phyloP scores from a whole-genome alignment of 2,113 vertebrate genomes.

The Petrocephalus zakoni region DNA sequence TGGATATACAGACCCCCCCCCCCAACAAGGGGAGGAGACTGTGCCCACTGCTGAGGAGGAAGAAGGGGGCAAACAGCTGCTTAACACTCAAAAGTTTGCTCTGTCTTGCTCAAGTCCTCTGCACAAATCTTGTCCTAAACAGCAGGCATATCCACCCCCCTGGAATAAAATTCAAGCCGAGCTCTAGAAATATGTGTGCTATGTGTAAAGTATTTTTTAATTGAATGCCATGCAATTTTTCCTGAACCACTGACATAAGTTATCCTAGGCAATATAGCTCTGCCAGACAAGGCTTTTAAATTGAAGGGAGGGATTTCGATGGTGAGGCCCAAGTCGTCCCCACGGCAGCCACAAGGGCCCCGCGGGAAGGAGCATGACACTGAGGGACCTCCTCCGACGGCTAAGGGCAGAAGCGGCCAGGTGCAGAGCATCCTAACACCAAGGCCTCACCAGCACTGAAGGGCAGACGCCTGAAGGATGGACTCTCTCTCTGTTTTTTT shows the following conservation, averaged over 20 bases:
- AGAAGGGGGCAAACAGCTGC: background rate
- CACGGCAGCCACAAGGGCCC: background rate
- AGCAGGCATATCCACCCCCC: background rate
- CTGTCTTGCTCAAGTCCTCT: background rate
- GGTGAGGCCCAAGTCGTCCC: background rate
- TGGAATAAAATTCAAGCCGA: background rate
- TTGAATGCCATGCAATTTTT: background rate
- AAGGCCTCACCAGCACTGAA: slow-evolving; percentile 53
- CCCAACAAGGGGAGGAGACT: background rate
- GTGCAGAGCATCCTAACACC: too few species aligned
- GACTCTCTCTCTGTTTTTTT: slow-evolving; percentile 25
- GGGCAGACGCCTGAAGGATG: slow-evolving; percentile 62
- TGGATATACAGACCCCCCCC: background rate
- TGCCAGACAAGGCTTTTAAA: background rate
- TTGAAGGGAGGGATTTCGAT: background rate
- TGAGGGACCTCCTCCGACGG: background rate
- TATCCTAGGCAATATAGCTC: background rate
- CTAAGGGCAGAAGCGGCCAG: background rate
- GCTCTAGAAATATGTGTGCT: background rate
- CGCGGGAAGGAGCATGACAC: background rate
- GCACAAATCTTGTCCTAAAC: background rate
- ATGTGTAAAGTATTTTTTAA: background rate
- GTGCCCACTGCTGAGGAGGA: background rate
- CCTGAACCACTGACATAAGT: background rate
- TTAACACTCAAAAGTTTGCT: background rate